phyloP scores from a whole-genome alignment of 2,113 vertebrate genomes.

The Sander vitreus region DNA sequence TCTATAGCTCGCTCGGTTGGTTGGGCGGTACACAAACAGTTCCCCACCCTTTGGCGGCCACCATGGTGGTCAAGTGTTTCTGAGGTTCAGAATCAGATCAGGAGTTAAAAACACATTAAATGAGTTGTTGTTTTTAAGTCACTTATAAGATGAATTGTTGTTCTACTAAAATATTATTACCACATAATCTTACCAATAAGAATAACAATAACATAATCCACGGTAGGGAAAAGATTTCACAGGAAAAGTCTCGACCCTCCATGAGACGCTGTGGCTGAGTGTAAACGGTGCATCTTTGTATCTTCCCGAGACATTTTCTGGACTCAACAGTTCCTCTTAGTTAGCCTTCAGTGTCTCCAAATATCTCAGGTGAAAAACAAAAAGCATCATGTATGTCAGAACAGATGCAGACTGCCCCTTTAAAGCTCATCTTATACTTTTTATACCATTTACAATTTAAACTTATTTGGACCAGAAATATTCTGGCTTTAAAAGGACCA shows the following conservation, averaged over 20 bases:
- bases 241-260: too few relatives aligned
- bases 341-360: background rate
- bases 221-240: too few relatives aligned
- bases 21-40: too few relatives aligned
- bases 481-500: background rate
- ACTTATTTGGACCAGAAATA: slow-evolving; percentile 17
- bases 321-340: too few relatives aligned
- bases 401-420: background rate
- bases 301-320: too few relatives aligned
- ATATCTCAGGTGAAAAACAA: background rate
- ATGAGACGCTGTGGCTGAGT: slow-evolving; percentile 5
- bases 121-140: background rate
- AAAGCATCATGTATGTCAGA: too few relatives aligned
- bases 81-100: background rate
- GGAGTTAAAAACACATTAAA: background rate
- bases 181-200: background rate
- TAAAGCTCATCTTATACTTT: slow-evolving; percentile 16
- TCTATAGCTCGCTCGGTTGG: too few relatives aligned
- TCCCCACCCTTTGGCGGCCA: too few relatives aligned
- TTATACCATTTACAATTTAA: slow-evolving; percentile 11
- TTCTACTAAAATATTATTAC: background rate
- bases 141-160: background rate
- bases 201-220: too few relatives aligned
- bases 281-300: background rate
- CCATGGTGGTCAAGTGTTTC: too few relatives aligned